Conservation (phyloP, 2,888 invertebrate genomes). For the Acrobasis consociella region DNA sequence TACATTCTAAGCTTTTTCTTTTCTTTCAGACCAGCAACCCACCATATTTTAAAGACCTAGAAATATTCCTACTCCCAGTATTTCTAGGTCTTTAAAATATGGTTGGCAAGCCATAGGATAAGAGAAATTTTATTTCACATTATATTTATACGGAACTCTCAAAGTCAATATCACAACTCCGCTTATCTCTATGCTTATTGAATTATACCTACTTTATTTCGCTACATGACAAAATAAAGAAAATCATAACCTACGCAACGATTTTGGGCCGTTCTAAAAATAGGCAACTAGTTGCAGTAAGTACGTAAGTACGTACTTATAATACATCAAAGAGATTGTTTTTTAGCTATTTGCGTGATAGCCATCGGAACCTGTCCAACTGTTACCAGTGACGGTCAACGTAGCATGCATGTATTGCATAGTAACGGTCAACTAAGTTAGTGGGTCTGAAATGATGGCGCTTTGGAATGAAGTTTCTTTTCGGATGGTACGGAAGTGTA, state of each 20-base stretch:
- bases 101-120: too few species aligned
- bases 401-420: too few species aligned
- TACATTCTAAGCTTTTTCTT: too few species aligned
- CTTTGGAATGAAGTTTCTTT: too few species aligned
- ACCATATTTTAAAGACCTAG: too few species aligned
- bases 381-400: neutral
- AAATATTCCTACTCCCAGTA: too few species aligned
- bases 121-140: too few species aligned
- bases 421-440: too few species aligned
- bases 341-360: neutral
- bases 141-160: neutral
- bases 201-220: neutral
- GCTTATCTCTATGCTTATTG: neutral
- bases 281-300: neutral
- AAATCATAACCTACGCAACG: neutral
- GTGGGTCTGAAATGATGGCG: too few species aligned
- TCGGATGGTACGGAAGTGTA: too few species aligned
- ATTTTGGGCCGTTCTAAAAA: neutral
- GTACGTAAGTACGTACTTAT: neutral
- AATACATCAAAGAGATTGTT: neutral
- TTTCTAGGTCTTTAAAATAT: too few species aligned
- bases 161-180: neutral
- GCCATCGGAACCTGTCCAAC: neutral
- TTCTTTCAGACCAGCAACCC: too few species aligned
- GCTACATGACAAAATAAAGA: neutral